A percentile compares a stretch with the other conserved stretches of the same genome.
Evolutionary conservation across 2,888 invertebrate genomes (phyloP).

Genomic region (Napeogenes sylphis): DNA sequence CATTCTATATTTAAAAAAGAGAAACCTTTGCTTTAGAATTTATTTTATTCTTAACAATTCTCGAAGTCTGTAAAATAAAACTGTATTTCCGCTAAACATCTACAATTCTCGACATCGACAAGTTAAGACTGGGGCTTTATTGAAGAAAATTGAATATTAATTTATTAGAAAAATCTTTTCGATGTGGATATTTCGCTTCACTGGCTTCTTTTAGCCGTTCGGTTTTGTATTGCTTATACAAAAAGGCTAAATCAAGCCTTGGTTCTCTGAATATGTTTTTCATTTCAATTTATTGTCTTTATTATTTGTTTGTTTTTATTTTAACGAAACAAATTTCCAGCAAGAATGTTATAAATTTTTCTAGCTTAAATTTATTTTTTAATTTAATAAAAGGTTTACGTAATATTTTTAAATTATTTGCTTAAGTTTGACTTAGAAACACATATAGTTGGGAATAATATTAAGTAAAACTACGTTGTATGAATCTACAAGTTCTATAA

Average conservation of each 20-base stretch:
- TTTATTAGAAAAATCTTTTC: conserved; percentile 43
- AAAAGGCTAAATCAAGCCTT: conserved; percentile 25
- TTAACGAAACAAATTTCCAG: background rate
- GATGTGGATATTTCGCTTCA: conserved; percentile 38
- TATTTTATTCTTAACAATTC: no score
- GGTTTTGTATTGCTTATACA: conserved; percentile 30
- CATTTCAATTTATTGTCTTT: conserved; percentile 5
- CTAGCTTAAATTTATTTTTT: no score
- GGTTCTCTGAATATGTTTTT: conserved; percentile 9
- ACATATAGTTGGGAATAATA: no score
- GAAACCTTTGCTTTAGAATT: conserved; percentile 10
- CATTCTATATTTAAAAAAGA: no score
- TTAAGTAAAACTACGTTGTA: no score
- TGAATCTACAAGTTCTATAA: no score
- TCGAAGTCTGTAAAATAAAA: conserved; percentile 2
- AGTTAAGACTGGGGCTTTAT: conserved; percentile 37
- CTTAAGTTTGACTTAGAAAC: no score
- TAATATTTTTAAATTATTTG: no score
- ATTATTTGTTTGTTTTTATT: background rate
- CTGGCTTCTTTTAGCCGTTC: conserved; percentile 31
- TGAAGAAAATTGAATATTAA: conserved; percentile 45
- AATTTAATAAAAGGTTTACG: no score
- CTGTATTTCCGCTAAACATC: conserved; percentile 34
- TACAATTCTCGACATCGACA: conserved; percentile 39
- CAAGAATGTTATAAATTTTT: no score